These are phyloP conservation scores for Limenitis arthemis DNA, from an alignment of 2,888 invertebrate species.

Conservation along the genomic window DNA sequence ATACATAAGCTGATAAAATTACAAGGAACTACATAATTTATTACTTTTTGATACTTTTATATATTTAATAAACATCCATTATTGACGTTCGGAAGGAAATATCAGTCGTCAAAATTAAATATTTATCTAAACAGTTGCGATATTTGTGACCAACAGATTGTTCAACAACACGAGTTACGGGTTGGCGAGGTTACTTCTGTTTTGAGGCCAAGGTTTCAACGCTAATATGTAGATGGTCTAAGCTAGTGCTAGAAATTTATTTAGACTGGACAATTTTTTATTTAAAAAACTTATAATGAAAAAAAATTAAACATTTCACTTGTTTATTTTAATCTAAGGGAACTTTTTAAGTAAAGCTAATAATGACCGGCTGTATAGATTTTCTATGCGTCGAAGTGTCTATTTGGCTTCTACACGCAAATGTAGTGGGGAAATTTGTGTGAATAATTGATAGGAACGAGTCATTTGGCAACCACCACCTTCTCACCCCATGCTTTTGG, in stretches of 20 bases:
- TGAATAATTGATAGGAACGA: slow-evolving; percentile 67
- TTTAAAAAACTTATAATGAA: too few relatives aligned
- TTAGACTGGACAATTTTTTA: too few relatives aligned
- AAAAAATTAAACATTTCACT: too few relatives aligned
- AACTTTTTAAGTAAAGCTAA: neutral
- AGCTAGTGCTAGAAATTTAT: too few relatives aligned
- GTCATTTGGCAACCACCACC: slow-evolving; percentile 67
- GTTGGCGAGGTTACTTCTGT: slow-evolving; percentile 49
- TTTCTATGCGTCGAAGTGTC: slow-evolving; percentile 47
- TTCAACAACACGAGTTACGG: slow-evolving; percentile 45
- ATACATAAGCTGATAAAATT: neutral
- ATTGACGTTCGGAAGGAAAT: slow-evolving; percentile 22
- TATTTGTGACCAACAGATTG: slow-evolving; percentile 58
- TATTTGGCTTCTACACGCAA: slow-evolving; percentile 71
- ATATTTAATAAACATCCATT: neutral
- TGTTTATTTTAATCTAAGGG: too few relatives aligned
- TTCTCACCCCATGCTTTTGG: slow-evolving; percentile 33
- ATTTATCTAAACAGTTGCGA: slow-evolving; percentile 48
- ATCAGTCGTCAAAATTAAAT: slow-evolving; percentile 21
- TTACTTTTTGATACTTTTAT: neutral
- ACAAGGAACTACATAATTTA: neutral
- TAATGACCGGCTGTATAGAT: slow-evolving; percentile 4
- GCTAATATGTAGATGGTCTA: slow-evolving; percentile 59
- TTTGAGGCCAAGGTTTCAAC: slow-evolving; percentile 64
- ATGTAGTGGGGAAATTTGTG: slow-evolving; percentile 63